A percentile compares a stretch with the other conserved stretches of the same genome.
Conservation (phyloP, 2,113 vertebrate species). For the Protobothrops flavoviridis region DNA sequence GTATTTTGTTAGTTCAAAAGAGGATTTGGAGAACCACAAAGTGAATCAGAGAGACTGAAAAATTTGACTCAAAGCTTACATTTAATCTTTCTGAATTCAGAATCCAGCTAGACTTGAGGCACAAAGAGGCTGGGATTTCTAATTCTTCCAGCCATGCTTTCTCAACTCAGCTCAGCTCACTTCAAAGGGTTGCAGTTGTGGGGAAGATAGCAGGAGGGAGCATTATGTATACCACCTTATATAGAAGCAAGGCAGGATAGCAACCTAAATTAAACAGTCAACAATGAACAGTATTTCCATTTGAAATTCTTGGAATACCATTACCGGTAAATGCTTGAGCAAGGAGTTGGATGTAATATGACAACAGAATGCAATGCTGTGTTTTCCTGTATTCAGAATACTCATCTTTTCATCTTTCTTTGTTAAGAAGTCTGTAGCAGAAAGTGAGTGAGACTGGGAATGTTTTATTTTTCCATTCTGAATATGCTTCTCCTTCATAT, state of each 20-base stretch:
- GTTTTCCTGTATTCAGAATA: neutral
- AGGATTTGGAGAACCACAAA: neutral
- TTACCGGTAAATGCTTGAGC: neutral
- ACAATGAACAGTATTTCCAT: neutral
- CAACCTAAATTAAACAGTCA: neutral
- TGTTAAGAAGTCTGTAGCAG: neutral
- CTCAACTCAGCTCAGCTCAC: neutral
- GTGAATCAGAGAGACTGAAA: neutral
- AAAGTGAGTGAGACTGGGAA: neutral
- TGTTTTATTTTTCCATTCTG: accelerated
- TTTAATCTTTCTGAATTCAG: neutral
- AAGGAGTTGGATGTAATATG: neutral
- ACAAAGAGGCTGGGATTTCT: neutral
- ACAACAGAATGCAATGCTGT: neutral
- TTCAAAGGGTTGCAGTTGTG: neutral
- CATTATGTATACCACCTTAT: neutral
- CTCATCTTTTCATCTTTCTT: neutral
- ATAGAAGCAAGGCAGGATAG: neutral
- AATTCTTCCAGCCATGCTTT: neutral
- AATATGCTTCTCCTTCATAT: neutral
- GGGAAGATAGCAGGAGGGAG: neutral
- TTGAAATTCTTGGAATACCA: neutral
- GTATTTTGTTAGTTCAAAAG: neutral
- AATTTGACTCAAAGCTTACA: neutral
- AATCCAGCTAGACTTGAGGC: neutral